Evolutionary conservation across 2,888 invertebrate species (phyloP).

Genomic region (Lymantria dispar): DNA sequence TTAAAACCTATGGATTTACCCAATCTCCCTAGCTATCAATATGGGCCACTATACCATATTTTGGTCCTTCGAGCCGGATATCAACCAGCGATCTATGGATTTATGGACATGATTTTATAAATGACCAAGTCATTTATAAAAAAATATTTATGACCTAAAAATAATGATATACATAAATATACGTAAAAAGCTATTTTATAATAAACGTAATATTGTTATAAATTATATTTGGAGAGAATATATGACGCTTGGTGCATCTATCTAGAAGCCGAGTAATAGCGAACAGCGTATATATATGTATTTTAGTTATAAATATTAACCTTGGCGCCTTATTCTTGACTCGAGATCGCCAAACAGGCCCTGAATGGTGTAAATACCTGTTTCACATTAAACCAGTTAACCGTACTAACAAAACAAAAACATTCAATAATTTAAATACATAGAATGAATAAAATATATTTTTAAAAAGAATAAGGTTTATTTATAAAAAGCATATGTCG

Average conservation of each 20-base stretch:
- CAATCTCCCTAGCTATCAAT: too few species aligned
- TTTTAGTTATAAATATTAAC: slow-evolving; percentile 45
- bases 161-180: slow-evolving; percentile 3
- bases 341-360: slow-evolving; percentile 78
- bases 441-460: neutral
- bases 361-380: slow-evolving; percentile 80
- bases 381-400: slow-evolving; percentile 77
- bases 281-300: slow-evolving; percentile 29
- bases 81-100: too few species aligned
- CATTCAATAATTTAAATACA: neutral
- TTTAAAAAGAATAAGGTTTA: neutral
- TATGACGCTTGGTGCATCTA: slow-evolving; percentile 47
- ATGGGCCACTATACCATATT: too few species aligned
- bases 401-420: slow-evolving; percentile 54
- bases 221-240: slow-evolving; percentile 45
- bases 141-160: too few species aligned
- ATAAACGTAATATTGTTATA: neutral
- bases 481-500: too few species aligned
- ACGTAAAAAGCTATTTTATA: neutral
- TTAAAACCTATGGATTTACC: too few species aligned
- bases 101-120: too few species aligned
- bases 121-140: too few species aligned
- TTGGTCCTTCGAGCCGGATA: too few species aligned
- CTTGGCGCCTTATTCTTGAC: slow-evolving; percentile 74
- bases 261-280: slow-evolving; percentile 57